phyloP scores from a whole-genome alignment of 2,797 vertebrate species.

The Natrix natrix region DNA sequence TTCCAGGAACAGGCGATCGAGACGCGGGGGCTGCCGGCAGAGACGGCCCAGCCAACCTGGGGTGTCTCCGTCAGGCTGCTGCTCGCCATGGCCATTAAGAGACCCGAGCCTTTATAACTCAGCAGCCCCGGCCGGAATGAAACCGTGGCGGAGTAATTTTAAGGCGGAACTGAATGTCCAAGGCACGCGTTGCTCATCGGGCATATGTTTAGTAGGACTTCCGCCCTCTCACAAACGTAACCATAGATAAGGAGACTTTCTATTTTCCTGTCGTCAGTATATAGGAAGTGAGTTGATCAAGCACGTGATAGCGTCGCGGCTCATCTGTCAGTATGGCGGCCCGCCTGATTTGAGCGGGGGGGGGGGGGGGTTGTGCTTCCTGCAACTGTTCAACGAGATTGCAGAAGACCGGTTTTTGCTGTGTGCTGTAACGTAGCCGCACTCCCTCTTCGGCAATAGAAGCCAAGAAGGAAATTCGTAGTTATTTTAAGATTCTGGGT shows the following conservation, averaged over 20 bases:
- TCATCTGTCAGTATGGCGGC: too few relatives aligned
- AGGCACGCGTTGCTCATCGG: background rate
- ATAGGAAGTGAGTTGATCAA: background rate
- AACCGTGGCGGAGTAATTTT: too few relatives aligned
- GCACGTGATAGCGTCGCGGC: background rate
- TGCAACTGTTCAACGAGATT: background rate
- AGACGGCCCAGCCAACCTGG: background rate
- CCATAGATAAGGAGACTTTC: background rate
- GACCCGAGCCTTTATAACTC: rapidly evolving
- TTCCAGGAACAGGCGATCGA: conserved; percentile 45
- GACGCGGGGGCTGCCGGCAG: background rate
- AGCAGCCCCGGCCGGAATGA: rapidly evolving
- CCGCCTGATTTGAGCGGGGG: background rate
- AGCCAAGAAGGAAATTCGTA: background rate
- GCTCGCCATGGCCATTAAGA: conserved; percentile 21
- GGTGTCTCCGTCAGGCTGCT: background rate
- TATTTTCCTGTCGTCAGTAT: background rate
- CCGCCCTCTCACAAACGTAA: background rate
- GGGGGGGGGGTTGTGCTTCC: background rate
- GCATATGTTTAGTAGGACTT: rapidly evolving
- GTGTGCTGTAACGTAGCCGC: background rate
- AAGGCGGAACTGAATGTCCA: background rate
- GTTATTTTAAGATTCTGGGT: background rate
- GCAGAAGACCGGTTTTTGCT: background rate
- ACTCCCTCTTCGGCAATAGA: background rate